A percentile compares a stretch with the other conserved stretches of the same genome.
Evolutionary conservation across 2,797 vertebrate genomes (phyloP).

Genomic region (Falco columbarius): DNA sequence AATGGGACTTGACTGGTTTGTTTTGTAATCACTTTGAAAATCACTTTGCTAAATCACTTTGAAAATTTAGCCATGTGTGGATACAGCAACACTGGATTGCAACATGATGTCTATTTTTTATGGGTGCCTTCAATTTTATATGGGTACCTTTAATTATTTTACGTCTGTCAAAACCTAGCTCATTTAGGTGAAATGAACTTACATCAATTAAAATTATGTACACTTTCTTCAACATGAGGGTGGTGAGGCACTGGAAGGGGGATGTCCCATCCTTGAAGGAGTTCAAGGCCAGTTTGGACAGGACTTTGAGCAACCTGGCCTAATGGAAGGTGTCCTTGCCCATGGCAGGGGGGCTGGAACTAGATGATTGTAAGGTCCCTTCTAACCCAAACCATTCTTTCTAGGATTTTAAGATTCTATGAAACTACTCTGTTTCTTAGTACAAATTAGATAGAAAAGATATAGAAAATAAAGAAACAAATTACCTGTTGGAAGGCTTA

Average conservation of each 20-base stretch:
- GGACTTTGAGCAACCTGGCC: neutral
- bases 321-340: neutral
- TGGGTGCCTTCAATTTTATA: neutral
- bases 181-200: neutral
- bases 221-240: neutral
- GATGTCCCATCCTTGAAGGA: neutral
- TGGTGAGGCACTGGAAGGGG: neutral
- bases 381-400: neutral
- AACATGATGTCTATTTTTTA: neutral
- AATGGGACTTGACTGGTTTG: neutral
- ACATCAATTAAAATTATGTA: neutral
- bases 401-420: neutral
- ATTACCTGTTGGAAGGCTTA: neutral
- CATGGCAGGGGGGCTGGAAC: neutral
- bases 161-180: neutral
- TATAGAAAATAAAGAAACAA: neutral
- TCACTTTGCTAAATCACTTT: neutral
- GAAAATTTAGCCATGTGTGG: neutral
- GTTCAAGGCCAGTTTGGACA: neutral
- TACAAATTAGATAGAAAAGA: neutral
- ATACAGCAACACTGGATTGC: neutral
- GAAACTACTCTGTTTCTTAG: neutral
- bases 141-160: neutral
- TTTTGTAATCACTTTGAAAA: neutral
- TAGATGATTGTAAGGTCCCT: neutral